Evolutionary conservation across 2,888 invertebrate genomes (phyloP), one percentile per base, ranked within the genome.

Genomic region (Rhamnusium bicolor): DNA sequence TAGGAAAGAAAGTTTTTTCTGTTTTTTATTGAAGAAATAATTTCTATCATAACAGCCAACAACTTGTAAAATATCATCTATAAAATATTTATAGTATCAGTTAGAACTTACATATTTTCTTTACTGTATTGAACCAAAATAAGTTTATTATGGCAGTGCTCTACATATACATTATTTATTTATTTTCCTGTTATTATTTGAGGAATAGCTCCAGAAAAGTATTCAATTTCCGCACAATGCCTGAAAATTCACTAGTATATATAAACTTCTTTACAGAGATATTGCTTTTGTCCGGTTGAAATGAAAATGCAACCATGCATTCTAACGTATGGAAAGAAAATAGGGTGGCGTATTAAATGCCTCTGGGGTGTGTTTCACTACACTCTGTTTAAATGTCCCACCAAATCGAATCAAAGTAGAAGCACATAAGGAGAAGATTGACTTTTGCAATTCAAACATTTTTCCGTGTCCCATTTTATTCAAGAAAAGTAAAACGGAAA

Each of bases 301-400:
- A 77, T 77, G 75, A 72, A 73, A 77, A 70, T 77, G 75, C 77
- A 75, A 24, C 69, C 74, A 75, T 77, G 75, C 77, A 75, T 77
- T 72, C 69, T 62, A 69, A 53, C 65, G 56, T 21, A 58, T 24
- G 68, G 40, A 51, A 51, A 8, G 53, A 65, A 27, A 51, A 7
- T 29, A 19, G 40, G 49, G 47, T 2, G 49, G 27, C 49, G 29
- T 40, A 46, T 29, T 56, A 53, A 60, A 69, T 40, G 62, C 47
- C 70, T 16, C 70, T 1, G 8, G 70, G 70, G 70, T 53, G 70
- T 63, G 54, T 70, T 70, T 70, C 70, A 29, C 62, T 61, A 32
- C 70, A 54, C 62, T 62, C 63, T 32, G 54, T 70, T 61, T 70
- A 70, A 70, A 70, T 70, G 70, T 70, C 62, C 70, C 54, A 61